These are phyloP conservation scores for Bujurquina vittata DNA, from an alignment of 2,113 vertebrate genomes.

Conservation along the genomic window DNA sequence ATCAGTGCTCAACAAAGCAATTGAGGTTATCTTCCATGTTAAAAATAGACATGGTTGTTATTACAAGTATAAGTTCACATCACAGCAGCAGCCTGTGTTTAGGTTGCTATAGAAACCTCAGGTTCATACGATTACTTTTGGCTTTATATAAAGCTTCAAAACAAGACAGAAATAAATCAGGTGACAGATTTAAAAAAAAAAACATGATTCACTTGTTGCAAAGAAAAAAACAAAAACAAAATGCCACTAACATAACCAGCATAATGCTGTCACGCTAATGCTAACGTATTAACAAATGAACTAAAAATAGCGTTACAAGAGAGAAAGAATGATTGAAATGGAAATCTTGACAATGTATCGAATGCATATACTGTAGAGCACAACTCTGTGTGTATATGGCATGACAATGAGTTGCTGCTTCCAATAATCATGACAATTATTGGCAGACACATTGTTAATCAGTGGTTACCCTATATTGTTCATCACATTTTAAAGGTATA, in stretches of 20 bases:
- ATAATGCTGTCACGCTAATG: background rate
- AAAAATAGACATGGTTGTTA: constrained; percentile 68
- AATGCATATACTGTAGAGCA: background rate
- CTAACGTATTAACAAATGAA: background rate
- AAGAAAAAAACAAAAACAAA: background rate
- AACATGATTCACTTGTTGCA: constrained; percentile 8
- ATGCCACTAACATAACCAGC: background rate
- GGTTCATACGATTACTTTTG: constrained; percentile 74
- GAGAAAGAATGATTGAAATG: background rate
- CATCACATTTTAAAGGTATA: no score
- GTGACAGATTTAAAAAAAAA: constrained; percentile 24
- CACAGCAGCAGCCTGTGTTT: constrained; percentile 63
- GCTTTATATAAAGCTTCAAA: constrained; percentile 62
- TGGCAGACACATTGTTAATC: no score
- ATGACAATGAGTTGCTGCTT: no score
- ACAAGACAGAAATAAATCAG: constrained; percentile 27
- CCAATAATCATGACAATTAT: no score
- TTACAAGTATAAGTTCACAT: constrained; percentile 66
- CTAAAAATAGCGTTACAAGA: background rate
- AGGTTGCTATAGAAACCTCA: constrained; percentile 83
- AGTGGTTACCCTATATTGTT: no score
- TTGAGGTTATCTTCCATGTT: constrained; percentile 47
- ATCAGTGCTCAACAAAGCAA: constrained; percentile 4
- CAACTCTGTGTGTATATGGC: background rate
- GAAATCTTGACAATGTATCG: background rate